Base-by-base conservation (phyloP, 2,888 invertebrate genomes). In the Coecobrya sp. region DNA sequence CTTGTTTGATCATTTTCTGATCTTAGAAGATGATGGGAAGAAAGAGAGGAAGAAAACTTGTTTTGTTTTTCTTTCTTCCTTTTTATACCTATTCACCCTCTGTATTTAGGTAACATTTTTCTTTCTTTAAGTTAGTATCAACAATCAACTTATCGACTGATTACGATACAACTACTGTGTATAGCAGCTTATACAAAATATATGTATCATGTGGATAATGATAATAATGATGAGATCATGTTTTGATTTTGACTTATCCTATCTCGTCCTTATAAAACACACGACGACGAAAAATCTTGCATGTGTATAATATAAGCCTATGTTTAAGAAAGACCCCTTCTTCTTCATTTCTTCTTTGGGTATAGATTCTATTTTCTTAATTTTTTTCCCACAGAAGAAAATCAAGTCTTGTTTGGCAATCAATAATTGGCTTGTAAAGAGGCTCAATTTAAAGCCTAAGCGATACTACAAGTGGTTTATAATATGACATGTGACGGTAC, bases 41-140 rank as follows among this genome's bases (percentile, higher is more conserved):
- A 45, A 42, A 16, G 19, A 73, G 42, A 73, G 52, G 52, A 30
- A 68, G 70, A 52, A 86, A 86, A 86, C 86, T 86, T 70, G 86
- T 86, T 86, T 86, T 62, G 52, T 86, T 86, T 30, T 68, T 70
- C 36, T 25, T 65, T 36, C 81, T 36, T 36, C 36, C 36, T 36
- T 36, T 36, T 36, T 36, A n/a, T 36, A 36, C 36, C 36, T 36
- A 36, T n/a, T n/a, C n/a, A n/a, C n/a, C n/a, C 36, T 7, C 36
- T 7, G 36, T 36, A 36, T 36, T 36, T 36, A 36, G 36, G 36
- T 36, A 36, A 36, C 36, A 36, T 65, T 27, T 13, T 27, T 27
- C 59, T 0, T 3, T 55, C 10, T 55, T 55, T 59, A 59, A 7
- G n/a, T 19, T 27, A 65, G 65, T 65, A 65, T 65, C 65, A 68